These are phyloP conservation scores for Apogon talboti DNA, from an alignment of 2,797 vertebrate genomes.

Conservation along the genomic window DNA sequence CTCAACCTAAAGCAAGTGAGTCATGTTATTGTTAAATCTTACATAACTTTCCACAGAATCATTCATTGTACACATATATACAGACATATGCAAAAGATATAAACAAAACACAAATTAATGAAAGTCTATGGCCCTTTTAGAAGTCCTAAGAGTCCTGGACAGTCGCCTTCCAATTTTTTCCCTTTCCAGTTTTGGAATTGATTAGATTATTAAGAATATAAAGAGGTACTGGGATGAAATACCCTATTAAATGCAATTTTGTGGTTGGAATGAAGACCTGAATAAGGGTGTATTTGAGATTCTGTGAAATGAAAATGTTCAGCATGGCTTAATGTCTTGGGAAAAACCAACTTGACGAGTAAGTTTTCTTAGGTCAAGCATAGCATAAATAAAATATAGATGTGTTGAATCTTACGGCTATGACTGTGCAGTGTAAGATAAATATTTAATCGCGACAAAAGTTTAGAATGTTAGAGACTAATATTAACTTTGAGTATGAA, in stretches of 20 bases:
- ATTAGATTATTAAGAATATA: background rate
- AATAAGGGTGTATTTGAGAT: background rate
- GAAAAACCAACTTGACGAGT: background rate
- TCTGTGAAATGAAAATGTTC: background rate
- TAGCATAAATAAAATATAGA: constrained; percentile 26
- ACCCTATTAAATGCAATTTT: background rate
- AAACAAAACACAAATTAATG: too few relatives aligned
- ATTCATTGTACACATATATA: too few relatives aligned
- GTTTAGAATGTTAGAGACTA: background rate
- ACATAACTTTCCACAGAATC: too few relatives aligned
- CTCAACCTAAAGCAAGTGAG: too few relatives aligned
- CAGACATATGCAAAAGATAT: too few relatives aligned
- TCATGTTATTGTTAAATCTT: too few relatives aligned
- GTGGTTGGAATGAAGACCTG: background rate
- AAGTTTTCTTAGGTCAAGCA: background rate
- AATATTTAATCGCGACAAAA: constrained; percentile 24
- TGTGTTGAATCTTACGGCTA: constrained; percentile 7
- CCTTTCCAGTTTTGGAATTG: background rate
- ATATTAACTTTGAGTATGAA: constrained; percentile 1
- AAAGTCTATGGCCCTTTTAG: too few relatives aligned
- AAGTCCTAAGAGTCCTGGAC: too few relatives aligned
- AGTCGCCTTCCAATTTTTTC: too few relatives aligned
- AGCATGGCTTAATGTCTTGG: background rate
- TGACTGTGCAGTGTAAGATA: constrained; percentile 12
- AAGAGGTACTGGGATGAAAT: too few relatives aligned